Conservation (phyloP, 2,113 vertebrate genomes). For the Podiceps cristatus region DNA sequence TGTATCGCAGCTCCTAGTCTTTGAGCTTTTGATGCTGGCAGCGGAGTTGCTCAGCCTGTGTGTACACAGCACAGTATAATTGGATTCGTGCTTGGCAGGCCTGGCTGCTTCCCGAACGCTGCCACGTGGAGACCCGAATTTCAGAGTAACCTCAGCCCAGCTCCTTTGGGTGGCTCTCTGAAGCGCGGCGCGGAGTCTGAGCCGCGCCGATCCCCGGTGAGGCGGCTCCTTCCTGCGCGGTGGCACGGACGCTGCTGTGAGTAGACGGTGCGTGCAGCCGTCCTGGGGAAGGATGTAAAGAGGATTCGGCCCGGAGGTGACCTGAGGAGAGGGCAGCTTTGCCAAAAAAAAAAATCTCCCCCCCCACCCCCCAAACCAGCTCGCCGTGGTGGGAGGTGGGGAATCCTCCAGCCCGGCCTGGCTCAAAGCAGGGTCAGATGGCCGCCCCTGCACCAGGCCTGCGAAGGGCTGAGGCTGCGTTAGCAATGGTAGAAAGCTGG, state of each 20-base stretch:
- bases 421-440: neutral
- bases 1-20: neutral
- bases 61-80: neutral
- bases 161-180: neutral
- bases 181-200: neutral
- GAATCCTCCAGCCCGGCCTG: neutral
- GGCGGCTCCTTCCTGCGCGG: neutral
- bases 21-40: neutral
- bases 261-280: rapidly evolving
- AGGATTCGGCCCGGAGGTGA: neutral
- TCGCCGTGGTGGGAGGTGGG: neutral
- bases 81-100: neutral
- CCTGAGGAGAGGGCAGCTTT: neutral
- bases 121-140: neutral
- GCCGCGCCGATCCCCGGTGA: neutral
- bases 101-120: neutral
- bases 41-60: neutral
- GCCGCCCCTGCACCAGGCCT: neutral
- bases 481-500: rapidly evolving
- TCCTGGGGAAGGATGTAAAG: neutral
- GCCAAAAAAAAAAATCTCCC: no score
- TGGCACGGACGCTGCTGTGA: neutral
- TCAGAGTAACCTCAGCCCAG: neutral
- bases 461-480: neutral
- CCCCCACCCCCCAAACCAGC: no score